These are phyloP conservation scores for Dryobotodes eremita DNA, from an alignment of 2,888 invertebrate species.

Conservation along the genomic window DNA sequence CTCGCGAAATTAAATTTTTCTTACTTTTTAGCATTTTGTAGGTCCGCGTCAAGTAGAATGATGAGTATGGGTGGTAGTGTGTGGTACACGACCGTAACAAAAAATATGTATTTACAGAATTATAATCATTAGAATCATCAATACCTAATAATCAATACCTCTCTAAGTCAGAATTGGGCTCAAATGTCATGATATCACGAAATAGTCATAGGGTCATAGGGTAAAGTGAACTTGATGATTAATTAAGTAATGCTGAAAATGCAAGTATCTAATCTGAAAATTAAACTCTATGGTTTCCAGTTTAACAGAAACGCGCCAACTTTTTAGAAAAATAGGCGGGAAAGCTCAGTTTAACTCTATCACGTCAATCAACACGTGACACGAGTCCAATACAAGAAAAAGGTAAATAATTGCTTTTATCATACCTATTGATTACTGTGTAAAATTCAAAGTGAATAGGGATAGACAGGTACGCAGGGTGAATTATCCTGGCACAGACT, in stretches of 20 bases:
- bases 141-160: no score
- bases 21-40: neutral
- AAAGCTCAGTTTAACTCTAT: slow-evolving; percentile 6
- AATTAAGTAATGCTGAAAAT: neutral
- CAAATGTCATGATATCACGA: neutral
- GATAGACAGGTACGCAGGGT: neutral
- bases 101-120: neutral
- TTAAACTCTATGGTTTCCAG: slow-evolving; percentile 25
- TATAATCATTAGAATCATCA: neutral
- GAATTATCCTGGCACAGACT: neutral
- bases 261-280: neutral
- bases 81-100: no score
- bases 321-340: slow-evolving; percentile 28
- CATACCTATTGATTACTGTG: no score
- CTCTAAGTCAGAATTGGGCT: neutral
- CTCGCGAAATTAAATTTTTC: neutral
- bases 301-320: slow-evolving; percentile 9
- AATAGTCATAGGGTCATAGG: neutral
- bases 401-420: neutral
- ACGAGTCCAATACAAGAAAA: neutral
- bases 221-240: neutral
- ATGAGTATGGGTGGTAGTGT: no score
- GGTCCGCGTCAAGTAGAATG: no score
- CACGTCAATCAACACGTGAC: neutral
- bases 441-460: neutral